Percentiles rank a stretch among this genome's conserved stretches.
phyloP scores from a whole-genome alignment of 2,113 vertebrate genomes.

The Morone chrysops region DNA sequence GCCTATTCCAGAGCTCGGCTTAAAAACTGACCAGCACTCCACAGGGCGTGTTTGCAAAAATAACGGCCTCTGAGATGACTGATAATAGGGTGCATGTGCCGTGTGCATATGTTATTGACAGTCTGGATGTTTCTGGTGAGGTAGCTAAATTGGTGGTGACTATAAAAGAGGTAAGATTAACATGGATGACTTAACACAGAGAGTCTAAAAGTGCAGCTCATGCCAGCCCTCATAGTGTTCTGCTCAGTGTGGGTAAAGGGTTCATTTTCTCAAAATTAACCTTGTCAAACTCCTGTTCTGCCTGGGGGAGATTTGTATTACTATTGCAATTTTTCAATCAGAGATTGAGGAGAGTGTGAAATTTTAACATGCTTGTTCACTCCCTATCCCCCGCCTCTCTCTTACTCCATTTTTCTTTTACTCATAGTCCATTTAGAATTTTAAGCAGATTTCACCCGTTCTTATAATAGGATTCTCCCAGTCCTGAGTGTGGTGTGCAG shows the following conservation, averaged over 20 bases:
- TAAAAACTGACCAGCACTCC: conserved; percentile 12
- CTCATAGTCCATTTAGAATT: conserved; percentile 62
- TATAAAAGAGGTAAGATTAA: conserved; percentile 45
- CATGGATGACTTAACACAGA: conserved; percentile 46
- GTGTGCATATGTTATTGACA: conserved; percentile 25
- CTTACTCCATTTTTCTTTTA: conserved; percentile 7
- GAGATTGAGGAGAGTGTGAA: conserved; percentile 77
- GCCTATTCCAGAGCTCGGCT: background rate
- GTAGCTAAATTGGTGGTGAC: conserved; percentile 25
- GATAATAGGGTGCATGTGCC: background rate
- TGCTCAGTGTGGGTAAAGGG: conserved; percentile 64
- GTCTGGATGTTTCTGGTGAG: conserved; percentile 18
- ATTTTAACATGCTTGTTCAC: conserved; percentile 73
- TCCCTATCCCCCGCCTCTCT: conserved; percentile 22
- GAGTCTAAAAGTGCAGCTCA: conserved; percentile 46
- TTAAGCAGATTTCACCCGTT: conserved; percentile 67
- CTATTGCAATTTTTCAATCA: conserved; percentile 82
- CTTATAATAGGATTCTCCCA: conserved; percentile 63
- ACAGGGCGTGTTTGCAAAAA: conserved; percentile 1
- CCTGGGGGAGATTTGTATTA: conserved; percentile 72
- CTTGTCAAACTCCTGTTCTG: conserved; percentile 74
- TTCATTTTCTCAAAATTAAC: conserved; percentile 80
- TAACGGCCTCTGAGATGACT: conserved; percentile 7
- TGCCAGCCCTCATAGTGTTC: conserved; percentile 35
- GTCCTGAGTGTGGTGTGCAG: conserved; percentile 30